These are phyloP conservation scores for Holacanthus passer DNA, from an alignment of 2,113 vertebrate genomes.

Conservation along the genomic window DNA sequence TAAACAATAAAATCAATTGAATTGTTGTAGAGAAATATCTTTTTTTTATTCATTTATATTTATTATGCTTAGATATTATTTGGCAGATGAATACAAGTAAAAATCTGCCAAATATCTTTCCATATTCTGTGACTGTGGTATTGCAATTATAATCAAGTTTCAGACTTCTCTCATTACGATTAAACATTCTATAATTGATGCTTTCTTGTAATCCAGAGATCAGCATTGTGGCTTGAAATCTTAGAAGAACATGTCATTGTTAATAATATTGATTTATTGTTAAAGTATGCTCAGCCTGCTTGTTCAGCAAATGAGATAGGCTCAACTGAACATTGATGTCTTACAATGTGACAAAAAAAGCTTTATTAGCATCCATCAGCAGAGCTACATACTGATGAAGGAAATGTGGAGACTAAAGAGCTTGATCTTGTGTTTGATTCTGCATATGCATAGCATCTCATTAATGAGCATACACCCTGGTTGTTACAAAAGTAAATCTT, in stretches of 20 bases:
- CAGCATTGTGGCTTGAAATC: neutral
- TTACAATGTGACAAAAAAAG: neutral
- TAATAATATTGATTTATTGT: neutral
- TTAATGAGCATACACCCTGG: neutral
- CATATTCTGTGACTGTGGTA: neutral
- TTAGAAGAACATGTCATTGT: neutral
- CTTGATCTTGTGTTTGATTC: neutral
- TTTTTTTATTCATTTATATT: neutral
- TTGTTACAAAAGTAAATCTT: neutral
- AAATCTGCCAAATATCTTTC: neutral
- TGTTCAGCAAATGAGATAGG: neutral
- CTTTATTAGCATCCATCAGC: neutral
- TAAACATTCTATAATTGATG: neutral
- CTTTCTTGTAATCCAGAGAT: neutral
- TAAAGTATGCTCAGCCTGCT: neutral
- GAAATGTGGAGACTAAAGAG: neutral
- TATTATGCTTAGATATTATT: no score
- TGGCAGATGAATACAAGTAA: neutral
- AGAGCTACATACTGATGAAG: neutral
- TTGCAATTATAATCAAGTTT: no score
- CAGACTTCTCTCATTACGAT: neutral
- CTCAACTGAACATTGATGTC: neutral
- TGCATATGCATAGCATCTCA: neutral
- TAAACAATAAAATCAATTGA: neutral
- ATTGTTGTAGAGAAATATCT: neutral